These are phyloP conservation scores for Sphaerodactylus townsendi DNA, from an alignment of 2,113 vertebrate species.

Conservation along the genomic window DNA sequence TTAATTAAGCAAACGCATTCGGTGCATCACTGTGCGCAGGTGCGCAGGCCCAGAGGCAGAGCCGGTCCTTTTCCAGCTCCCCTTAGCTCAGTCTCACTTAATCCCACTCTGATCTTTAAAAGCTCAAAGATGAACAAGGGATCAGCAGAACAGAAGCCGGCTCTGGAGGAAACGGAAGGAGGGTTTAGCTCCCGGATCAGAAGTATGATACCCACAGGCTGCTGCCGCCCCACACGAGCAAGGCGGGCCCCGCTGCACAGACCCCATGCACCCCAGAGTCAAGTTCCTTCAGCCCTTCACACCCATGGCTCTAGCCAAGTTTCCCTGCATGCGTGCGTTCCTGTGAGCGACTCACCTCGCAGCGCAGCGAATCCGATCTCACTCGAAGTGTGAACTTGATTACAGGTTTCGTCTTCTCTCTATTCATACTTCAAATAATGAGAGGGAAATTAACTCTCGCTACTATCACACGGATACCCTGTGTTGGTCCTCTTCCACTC, in stretches of 20 bases:
- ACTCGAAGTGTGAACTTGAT: background rate
- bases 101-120: conserved; percentile 11
- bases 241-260: background rate
- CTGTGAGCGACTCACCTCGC: background rate
- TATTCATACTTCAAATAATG: background rate
- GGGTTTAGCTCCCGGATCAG: background rate
- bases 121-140: background rate
- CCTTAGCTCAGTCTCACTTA: conserved; percentile 34
- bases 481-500: background rate
- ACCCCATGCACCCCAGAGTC: background rate
- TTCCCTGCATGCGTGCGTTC: background rate
- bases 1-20: conserved; percentile 77
- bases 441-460: background rate
- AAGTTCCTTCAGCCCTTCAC: too few species aligned
- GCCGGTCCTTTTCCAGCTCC: conserved; percentile 35
- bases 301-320: background rate
- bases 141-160: background rate
- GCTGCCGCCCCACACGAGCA: background rate
- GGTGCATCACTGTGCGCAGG: conserved; percentile 73
- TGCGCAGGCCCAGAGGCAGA: conserved; percentile 53
- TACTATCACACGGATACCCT: background rate
- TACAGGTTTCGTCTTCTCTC: background rate
- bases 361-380: background rate
- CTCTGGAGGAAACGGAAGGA: background rate
- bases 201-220: background rate